These are phyloP conservation scores for Hypercompe scribonia DNA, from an alignment of 2,888 invertebrate species.

Conservation along the genomic window DNA sequence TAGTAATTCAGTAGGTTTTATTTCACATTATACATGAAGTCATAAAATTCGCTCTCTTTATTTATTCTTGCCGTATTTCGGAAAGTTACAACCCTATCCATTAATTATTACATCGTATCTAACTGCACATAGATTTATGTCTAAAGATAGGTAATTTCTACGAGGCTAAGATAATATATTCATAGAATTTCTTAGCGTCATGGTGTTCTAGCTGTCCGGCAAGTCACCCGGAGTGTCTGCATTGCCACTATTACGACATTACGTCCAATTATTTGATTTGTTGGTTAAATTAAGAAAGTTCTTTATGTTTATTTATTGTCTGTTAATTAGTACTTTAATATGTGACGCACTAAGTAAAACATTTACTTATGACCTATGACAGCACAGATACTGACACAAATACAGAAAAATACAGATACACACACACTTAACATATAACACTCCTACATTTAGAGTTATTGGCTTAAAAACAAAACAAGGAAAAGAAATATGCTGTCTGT, in stretches of 20 bases:
- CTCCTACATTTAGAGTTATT: no score
- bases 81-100: constrained; percentile 15
- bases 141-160: constrained; percentile 60
- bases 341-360: not conserved
- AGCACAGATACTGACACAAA: no score
- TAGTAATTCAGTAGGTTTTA: not conserved
- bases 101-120: constrained; percentile 39
- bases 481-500: not conserved
- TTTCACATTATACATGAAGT: not conserved
- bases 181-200: constrained; percentile 65
- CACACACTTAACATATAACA: no score
- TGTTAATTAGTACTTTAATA: not conserved
- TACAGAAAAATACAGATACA: no score
- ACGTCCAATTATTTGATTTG: constrained; percentile 67
- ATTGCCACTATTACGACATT: constrained; percentile 64
- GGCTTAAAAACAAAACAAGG: not conserved
- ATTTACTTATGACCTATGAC: no score
- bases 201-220: constrained; percentile 19
- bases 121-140: constrained; percentile 48
- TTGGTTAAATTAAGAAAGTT: constrained; percentile 66
- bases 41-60: not conserved
- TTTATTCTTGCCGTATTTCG: not conserved
- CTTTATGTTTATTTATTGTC: constrained; percentile 34
- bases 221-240: constrained; percentile 52
- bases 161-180: constrained; percentile 65